Evolutionary conservation across 2,888 invertebrate genomes (phyloP).

Genomic region (Thymelicus acteon): DNA sequence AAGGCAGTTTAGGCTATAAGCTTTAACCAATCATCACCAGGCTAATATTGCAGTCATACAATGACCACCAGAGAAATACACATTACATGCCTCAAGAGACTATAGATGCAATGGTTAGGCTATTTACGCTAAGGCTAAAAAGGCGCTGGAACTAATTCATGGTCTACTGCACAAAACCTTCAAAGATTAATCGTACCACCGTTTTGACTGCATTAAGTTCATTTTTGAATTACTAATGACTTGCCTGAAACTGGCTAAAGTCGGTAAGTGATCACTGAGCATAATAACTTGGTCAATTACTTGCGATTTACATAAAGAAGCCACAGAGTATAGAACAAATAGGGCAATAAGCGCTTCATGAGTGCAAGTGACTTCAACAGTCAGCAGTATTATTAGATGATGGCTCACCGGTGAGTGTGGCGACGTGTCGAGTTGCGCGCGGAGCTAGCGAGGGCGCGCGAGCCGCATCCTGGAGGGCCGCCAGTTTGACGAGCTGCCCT

Average conservation of each 20-base stretch:
- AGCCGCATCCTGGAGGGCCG: conserved; percentile 91
- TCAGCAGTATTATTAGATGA: conserved; percentile 13
- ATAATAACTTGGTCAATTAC: background rate
- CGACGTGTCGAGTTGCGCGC: conserved; percentile 86
- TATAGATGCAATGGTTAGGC: no score
- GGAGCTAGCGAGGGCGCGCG: conserved; percentile 87
- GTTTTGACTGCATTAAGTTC: no score
- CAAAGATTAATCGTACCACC: no score
- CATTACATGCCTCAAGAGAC: no score
- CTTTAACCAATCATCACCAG: no score
- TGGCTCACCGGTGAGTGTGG: conserved; percentile 88
- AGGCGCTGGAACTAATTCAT: no score
- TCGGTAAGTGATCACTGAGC: background rate
- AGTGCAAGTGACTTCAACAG: conserved; percentile 1
- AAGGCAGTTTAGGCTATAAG: no score
- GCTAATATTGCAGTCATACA: no score
- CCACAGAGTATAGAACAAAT: background rate
- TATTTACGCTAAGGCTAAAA: no score
- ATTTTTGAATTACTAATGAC: no score
- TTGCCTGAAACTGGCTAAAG: background rate
- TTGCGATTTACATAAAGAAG: background rate
- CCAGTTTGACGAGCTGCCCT: conserved; percentile 89
- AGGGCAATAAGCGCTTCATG: background rate
- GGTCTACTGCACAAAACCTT: no score
- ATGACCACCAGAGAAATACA: no score